Base-by-base conservation (phyloP, 2,113 vertebrate species). In the Pangasianodon gigas region DNA sequence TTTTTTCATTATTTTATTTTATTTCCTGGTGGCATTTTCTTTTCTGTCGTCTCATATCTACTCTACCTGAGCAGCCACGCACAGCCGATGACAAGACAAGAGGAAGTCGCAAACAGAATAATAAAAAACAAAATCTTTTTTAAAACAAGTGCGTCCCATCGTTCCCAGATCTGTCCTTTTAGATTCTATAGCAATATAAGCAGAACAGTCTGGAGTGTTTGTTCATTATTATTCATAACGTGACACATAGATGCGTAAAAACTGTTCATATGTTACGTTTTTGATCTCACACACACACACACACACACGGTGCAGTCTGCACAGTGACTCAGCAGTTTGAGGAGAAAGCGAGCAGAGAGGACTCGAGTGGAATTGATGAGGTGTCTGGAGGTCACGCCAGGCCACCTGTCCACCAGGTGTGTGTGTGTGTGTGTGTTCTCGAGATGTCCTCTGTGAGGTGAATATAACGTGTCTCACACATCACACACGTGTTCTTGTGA, bases 261-360 rank as follows among this genome's bases (percentile, higher is more conserved):
- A 71, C n/a, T 44, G 37, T 44, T 75, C 71, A 24, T 75, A 44
- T 8, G 6, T 41, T 75, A 44, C 41, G 6, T 44, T 75, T 37
- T 37, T 71, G 65, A n/a, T 67, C 26, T 13, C 29, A 46, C 75
- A 48, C 75, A 26, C 74, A 77, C 74, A 77, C 75, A 60, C n/a
- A 18, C 52, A 37, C 52, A 21, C 18, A 21, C 18, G 0, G 1
- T 44, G 8, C 54, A 60, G 82, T 60, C 54, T 84, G 82, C 10
- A 84, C 54, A 84, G 56, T 84, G 82, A 84, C 82, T 84, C 82
- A 75, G 69, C 85, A 26, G 8, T 69, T 13, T 75, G 51, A 84
- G 60, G 81, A 51, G 44, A 48, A 51, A 4, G 24, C 14, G 24
- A 26, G 75, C 21, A 51, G 24, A 80, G 24, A 71, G 26, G 69